Conservation (phyloP, 1,140 invertebrate genomes). For the Aphis craccivora region DNA sequence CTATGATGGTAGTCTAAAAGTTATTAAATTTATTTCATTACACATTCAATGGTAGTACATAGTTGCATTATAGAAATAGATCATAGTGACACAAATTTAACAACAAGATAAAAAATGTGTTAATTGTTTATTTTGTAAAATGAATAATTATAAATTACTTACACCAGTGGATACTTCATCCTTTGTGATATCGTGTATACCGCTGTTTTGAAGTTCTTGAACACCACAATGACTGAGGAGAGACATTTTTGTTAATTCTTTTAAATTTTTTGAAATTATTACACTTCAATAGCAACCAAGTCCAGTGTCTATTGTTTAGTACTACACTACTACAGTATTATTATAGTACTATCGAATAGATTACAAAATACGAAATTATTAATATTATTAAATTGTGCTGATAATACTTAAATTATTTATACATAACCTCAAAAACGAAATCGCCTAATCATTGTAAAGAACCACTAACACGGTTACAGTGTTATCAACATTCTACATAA, state of each 20-base stretch:
- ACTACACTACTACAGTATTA: neutral
- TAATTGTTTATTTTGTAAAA: neutral
- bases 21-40: neutral
- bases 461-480: neutral
- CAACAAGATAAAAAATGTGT: neutral
- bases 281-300: neutral
- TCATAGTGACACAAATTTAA: neutral
- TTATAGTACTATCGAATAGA: too few relatives aligned
- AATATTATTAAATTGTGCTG: conserved; percentile 43
- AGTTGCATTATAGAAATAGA: neutral
- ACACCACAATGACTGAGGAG: conserved; percentile 14
- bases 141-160: neutral
- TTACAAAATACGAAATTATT: neutral
- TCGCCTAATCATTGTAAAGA: conserved; percentile 24
- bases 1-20: conserved; percentile 89
- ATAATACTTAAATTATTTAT: conserved; percentile 35
- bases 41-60: neutral
- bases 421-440: conserved; percentile 52
- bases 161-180: conserved; percentile 52
- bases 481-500: neutral
- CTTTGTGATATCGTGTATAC: neutral
- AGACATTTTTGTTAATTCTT: neutral
- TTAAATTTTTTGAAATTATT: neutral
- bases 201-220: neutral
- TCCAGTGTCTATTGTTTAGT: neutral